These are phyloP conservation scores for Ceramica pisi DNA, from an alignment of 2,888 invertebrate genomes.

Conservation along the genomic window DNA sequence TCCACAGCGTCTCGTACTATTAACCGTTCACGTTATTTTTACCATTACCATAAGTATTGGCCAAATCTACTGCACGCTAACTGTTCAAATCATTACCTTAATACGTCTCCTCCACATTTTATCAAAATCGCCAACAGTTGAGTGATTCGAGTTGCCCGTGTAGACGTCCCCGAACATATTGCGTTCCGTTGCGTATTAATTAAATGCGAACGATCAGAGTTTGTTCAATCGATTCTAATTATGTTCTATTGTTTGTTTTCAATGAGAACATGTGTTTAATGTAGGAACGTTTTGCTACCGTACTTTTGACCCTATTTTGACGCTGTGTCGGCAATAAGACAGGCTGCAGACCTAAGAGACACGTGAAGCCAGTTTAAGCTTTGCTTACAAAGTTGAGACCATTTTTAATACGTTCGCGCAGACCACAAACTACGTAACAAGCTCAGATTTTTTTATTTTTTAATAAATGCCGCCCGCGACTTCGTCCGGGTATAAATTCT, in stretches of 20 bases:
- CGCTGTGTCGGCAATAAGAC: not conserved
- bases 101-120: no score
- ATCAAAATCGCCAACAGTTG: not conserved
- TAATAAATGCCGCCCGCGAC: no score
- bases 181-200: conserved; percentile 23
- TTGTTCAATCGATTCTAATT: conserved; percentile 40
- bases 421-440: not conserved
- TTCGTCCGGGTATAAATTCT: no score
- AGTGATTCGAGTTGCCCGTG: not conserved
- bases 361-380: no score
- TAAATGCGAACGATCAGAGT: conserved; percentile 11
- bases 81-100: not conserved
- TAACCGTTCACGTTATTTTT: no score
- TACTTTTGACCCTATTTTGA: not conserved
- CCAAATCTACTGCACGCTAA: not conserved
- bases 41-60: no score
- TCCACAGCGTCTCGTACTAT: no score
- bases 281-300: not conserved
- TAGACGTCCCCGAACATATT: not conserved
- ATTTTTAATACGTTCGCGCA: no score
- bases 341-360: no score
- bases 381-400: no score
- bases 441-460: no score
- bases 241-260: conserved; percentile 30
- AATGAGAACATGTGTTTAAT: conserved; percentile 14